Evolutionary conservation across 2,888 invertebrate genomes (phyloP).

Genomic region (Oegoconia quadripuncta): DNA sequence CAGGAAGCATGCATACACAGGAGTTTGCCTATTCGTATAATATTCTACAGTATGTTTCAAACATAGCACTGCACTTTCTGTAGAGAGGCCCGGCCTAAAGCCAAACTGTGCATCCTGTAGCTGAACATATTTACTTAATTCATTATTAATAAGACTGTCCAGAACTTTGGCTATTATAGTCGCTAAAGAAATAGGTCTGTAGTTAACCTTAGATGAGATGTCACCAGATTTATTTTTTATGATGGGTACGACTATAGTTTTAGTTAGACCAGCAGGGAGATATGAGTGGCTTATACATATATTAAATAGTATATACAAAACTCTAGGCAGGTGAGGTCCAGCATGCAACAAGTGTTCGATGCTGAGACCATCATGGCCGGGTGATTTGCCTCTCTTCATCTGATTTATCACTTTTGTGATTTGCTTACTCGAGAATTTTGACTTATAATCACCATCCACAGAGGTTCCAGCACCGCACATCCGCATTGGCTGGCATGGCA

Average conservation of each 20-base stretch:
- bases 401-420: no score
- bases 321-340: no score
- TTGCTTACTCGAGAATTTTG: no score
- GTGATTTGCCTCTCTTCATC: no score
- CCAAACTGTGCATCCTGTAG: conserved; percentile 4
- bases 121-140: neutral
- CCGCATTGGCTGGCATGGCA: no score
- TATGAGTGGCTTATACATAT: no score
- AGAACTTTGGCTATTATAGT: conserved; percentile 8
- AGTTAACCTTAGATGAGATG: conserved; percentile 1
- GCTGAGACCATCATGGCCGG: no score
- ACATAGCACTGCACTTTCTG: conserved; percentile 1
- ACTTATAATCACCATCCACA: no score
- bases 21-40: neutral
- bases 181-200: conserved; percentile 10
- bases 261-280: no score
- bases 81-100: conserved; percentile 2
- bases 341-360: no score
- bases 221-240: conserved; percentile 15
- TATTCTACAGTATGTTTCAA: conserved; percentile 1
- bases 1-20: neutral
- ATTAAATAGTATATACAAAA: no score
- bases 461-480: no score
- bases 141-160: conserved; percentile 6
- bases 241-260: conserved; percentile 14